Evolutionary conservation across 2,113 vertebrate genomes (phyloP), one percentile per base, ranked within the genome.

Genomic region (Megaceryle maxima): DNA sequence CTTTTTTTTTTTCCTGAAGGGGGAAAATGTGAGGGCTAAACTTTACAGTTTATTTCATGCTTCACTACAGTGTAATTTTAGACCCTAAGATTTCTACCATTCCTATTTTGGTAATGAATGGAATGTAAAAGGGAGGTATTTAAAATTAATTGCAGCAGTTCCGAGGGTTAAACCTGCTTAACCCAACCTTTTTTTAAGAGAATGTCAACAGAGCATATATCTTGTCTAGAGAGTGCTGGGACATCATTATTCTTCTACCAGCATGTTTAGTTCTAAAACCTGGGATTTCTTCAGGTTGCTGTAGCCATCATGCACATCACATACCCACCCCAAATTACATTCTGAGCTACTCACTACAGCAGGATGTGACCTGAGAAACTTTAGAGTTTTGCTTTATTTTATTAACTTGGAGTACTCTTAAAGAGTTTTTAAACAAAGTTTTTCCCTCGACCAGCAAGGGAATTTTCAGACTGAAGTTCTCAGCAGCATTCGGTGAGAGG

Each of bases 351-450:
- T 98, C 96, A 96, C 97, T 98, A 98, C 97, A 98, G 98, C 97
- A 98, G 98, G 98, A 98, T 97, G 97, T 98, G 97, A 98, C 98
- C 98, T 98, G 98, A 98, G 98, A 98, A 98, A 98, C 92, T 97
- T 94, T 97, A 98, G 97, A 98, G 92, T 97, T 97, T 96, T 97
- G 92, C 96, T 97, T 97, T 94, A 88, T 83, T 96, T 98, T 97
- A 97, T 97, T 98, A 97, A 97, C 96, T 98, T 91, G 96, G 96
- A 97, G 95, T 96, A 95, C 95, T 97, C 95, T 76, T 96, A 97
- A 97, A 97, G 87, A 96, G 97, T 94, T 95, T 95, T 98, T 95
- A 97, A 97, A 96, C 97, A 96, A 97, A 97, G 94, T 83, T 93
- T 96, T 62, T 53, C 98, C 98, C 98, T 98, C 77, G 98, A 96